Conservation (phyloP, 2,888 invertebrate genomes). For the Prenolepis imparis region DNA sequence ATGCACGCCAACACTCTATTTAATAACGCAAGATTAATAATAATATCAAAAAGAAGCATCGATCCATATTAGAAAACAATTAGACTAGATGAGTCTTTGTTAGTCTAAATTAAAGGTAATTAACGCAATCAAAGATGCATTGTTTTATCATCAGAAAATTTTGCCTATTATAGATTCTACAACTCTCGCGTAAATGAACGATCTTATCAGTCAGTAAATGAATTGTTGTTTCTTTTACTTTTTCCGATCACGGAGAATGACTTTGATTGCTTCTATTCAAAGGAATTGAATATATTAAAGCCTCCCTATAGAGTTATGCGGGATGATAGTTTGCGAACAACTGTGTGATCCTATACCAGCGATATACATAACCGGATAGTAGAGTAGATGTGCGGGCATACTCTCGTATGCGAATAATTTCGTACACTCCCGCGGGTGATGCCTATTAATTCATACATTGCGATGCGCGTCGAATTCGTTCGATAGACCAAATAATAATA, state of each 20-base stretch:
- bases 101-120: not conserved
- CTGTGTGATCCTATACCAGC: slow-evolving; percentile 31
- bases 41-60: not conserved
- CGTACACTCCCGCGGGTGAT: slow-evolving; percentile 49
- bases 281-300: slow-evolving; percentile 25
- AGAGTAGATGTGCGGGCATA: slow-evolving; percentile 21
- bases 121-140: not conserved
- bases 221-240: not conserved
- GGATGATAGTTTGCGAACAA: slow-evolving; percentile 6
- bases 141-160: not conserved
- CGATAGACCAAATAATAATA: slow-evolving; percentile 68
- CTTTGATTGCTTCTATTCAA: slow-evolving; percentile 9
- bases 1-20: slow-evolving; percentile 19
- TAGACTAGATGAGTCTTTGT: not conserved
- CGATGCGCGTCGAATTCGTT: slow-evolving; percentile 55
- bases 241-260: not conserved
- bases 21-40: slow-evolving; percentile 7
- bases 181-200: not conserved
- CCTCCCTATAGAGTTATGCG: slow-evolving; percentile 3
- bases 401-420: slow-evolving; percentile 56
- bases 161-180: not conserved
- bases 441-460: slow-evolving; percentile 65
- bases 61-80: no score
- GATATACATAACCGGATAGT: slow-evolving; percentile 25
- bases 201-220: not conserved